Base-by-base conservation (phyloP, 2,888 invertebrate genomes). In the Agrilus cyanescens region DNA sequence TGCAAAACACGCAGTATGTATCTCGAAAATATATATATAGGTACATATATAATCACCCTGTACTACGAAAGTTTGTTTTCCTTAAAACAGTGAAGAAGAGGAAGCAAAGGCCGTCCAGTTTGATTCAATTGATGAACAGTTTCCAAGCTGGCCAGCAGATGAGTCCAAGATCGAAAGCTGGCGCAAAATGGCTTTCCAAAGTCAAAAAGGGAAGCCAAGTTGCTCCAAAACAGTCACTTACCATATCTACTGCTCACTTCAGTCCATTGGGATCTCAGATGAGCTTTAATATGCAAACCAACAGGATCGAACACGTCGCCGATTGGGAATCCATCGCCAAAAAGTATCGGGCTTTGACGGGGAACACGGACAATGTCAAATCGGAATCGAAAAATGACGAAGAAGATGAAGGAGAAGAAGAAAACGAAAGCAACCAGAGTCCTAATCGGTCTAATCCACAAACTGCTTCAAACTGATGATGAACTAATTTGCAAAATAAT, bases 321-420 rank as follows among this genome's bases (percentile, higher is more conserved):
- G 90, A 93, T 63, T 93, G 91, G 91, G 87, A 88, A 57, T 73
- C 82, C 3, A 90, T 91, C 45, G 85, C 90, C 15, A 85, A 85
- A 68, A 90, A 89, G 61, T 93, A 91, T 63, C 73, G 88, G 14
- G 82, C 84, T 0, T 69, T 90, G 8, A 74, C 79, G 50, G 81
- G 82, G 12, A 71, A 70, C 40, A 66, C 70, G 15, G 73, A 76
- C 46, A 79, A 79, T 46, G 72, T 74, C 14, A 71, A 66, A 47
- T 62, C 66, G 12, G 54, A 58, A 16, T 51, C 54, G 1, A 62
- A 56, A 37, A 62, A 61, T 14, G 60, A 59, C 13, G 58, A 58
- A 4, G 64, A 61, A 10, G 62, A 63, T 4, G 60, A 61, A 6
- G 62, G 61, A 12, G 61, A 61, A 25, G 63, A 61, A 14, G 49